Percentiles rank a stretch among this genome's conserved stretches.
These are phyloP conservation scores for Nesospiza acunhae DNA, from an alignment of 2,113 vertebrate genomes.

Conservation along the genomic window DNA sequence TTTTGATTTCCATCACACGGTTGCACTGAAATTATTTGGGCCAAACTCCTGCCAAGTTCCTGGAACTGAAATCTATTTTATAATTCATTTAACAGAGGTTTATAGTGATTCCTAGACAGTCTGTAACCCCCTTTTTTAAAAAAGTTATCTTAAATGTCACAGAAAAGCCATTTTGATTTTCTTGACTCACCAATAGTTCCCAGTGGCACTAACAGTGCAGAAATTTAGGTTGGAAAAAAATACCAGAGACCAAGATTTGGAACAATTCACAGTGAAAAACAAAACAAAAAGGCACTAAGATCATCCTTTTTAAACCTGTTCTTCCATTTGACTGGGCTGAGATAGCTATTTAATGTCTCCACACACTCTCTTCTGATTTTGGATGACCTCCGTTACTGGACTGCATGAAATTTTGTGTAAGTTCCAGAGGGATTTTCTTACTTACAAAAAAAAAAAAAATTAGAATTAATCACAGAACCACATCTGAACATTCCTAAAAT, in stretches of 20 bases:
- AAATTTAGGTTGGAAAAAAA: not conserved
- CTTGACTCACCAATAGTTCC: not conserved
- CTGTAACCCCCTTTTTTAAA: not conserved
- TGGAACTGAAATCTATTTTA: not conserved
- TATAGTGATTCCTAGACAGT: not conserved
- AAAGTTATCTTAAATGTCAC: not conserved
- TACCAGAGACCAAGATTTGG: not conserved
- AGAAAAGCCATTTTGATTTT: not conserved
- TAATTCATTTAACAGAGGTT: not conserved
- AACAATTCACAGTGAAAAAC: not conserved
- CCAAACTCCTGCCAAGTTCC: not conserved
- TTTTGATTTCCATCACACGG: not conserved
- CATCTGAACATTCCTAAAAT: not conserved
- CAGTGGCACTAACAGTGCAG: not conserved
- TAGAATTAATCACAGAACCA: not conserved
- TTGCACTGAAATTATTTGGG: not conserved
- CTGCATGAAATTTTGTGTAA: not conserved
- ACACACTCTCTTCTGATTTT: not conserved
- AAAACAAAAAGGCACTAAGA: not conserved
- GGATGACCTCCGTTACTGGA: not conserved
- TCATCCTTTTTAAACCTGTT: not conserved
- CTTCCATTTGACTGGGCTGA: not conserved
- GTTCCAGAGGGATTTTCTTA: not conserved
- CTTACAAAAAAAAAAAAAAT: not conserved
- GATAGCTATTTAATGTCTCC: not conserved